Conservation (phyloP, 2,113 vertebrate species). For the Hydrochoerus hydrochaeris region DNA sequence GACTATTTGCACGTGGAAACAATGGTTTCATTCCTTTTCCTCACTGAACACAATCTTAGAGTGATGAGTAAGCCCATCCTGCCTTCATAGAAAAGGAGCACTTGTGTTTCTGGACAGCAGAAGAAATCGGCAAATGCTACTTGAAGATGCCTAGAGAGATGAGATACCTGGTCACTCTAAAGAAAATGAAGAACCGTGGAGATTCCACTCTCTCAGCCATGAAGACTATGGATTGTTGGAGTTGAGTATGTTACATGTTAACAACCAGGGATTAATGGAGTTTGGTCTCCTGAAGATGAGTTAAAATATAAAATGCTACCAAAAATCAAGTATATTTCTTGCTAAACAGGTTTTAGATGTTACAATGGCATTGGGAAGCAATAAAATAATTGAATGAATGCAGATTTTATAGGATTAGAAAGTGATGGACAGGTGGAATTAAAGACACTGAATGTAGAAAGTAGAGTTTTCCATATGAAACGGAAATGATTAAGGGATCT, state of each 20-base stretch:
- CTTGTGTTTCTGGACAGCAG: not conserved
- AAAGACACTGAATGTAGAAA: not conserved
- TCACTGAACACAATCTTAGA: not conserved
- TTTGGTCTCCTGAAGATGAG: not conserved
- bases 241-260: not conserved
- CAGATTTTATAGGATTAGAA: not conserved
- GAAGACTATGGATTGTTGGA: not conserved
- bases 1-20: not conserved
- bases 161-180: not conserved
- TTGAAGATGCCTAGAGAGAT: not conserved
- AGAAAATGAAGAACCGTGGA: not conserved
- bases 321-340: not conserved
- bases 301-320: slow-evolving; percentile 12
- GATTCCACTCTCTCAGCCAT: not conserved
- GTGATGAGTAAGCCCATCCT: not conserved
- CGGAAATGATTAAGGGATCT: not conserved
- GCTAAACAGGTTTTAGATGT: not conserved
- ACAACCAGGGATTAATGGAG: not conserved
- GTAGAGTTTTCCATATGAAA: not conserved
- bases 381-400: not conserved
- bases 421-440: not conserved
- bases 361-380: not conserved
- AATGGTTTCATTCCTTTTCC: not conserved
- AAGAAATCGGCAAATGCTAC: not conserved
- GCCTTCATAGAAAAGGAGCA: not conserved